phyloP scores from a whole-genome alignment of 2,888 invertebrate genomes.

The Eupsilia transversa region DNA sequence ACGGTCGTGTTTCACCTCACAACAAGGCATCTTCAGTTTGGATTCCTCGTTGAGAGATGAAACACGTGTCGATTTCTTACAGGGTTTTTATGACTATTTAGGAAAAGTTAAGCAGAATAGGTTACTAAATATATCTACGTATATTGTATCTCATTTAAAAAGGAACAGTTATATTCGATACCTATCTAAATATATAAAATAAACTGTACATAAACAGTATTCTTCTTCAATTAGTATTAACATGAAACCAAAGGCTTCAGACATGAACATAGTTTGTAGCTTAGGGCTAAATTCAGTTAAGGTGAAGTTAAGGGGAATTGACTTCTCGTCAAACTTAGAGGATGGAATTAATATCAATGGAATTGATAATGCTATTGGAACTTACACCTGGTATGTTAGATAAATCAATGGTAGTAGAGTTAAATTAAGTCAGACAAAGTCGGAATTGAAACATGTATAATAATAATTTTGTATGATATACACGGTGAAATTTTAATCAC shows the following conservation, averaged over 20 bases:
- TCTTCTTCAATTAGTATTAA: not conserved
- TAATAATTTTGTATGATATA: too few relatives aligned
- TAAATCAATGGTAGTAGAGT: not conserved
- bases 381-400: not conserved
- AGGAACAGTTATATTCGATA: too few relatives aligned
- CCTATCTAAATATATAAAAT: not conserved
- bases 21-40: too few relatives aligned
- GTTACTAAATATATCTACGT: too few relatives aligned
- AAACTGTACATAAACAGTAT: not conserved
- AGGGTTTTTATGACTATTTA: too few relatives aligned
- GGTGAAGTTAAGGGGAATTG: slow-evolving; percentile 37
- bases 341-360: slow-evolving; percentile 49
- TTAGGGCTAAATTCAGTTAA: slow-evolving; percentile 32
- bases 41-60: too few relatives aligned
- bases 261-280: slow-evolving; percentile 27
- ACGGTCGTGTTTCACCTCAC: too few relatives aligned
- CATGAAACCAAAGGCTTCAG: not conserved
- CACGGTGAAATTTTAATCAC: too few relatives aligned
- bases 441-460: too few relatives aligned
- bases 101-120: too few relatives aligned
- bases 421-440: not conserved
- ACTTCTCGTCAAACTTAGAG: slow-evolving; percentile 53
- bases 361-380: slow-evolving; percentile 14
- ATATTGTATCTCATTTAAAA: not conserved
- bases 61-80: too few relatives aligned